Evolutionary conservation across 2,797 vertebrate genomes (phyloP).

Genomic region (Acrossocheilus fasciatus): DNA sequence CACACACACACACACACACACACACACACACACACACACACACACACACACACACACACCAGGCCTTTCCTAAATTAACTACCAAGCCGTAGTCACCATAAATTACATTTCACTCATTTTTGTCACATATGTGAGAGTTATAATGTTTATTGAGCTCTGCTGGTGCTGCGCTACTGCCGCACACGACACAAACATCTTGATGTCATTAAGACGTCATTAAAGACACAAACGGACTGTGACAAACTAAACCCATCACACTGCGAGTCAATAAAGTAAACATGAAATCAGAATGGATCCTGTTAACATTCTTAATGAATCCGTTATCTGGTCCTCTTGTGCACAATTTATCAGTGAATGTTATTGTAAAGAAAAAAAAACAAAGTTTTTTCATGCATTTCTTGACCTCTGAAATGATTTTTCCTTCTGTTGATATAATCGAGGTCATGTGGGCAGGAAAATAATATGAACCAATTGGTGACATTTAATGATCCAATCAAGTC

Average conservation of each 20-base stretch:
- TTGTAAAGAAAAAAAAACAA: conserved; percentile 3
- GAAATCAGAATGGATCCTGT: background rate
- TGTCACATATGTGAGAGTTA: conserved; percentile 76
- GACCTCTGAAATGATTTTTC: background rate
- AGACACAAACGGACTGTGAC: conserved; percentile 25
- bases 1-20: too few relatives aligned
- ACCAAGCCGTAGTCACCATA: conserved; percentile 63
- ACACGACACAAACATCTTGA: conserved; percentile 78
- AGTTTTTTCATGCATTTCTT: background rate
- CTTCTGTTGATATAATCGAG: background rate
- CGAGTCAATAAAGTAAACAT: conserved; percentile 5
- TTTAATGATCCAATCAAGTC: background rate
- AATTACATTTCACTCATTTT: conserved; percentile 72
- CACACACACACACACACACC: conserved; percentile 7
- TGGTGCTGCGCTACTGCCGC: conserved; percentile 60
- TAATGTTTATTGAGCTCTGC: conserved; percentile 72
- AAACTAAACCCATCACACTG: conserved; percentile 47
- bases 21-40: background rate
- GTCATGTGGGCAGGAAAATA: background rate
- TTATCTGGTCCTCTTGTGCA: conserved; percentile 6
- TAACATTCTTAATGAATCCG: background rate
- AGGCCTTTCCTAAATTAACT: conserved; percentile 45
- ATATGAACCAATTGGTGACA: background rate
- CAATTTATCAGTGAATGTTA: conserved; percentile 14
- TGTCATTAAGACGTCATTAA: conserved; percentile 72